A percentile compares a stretch with the other conserved stretches of the same genome.
Evolutionary conservation across 1,140 invertebrate genomes (phyloP).

Genomic region (Uloborus diversus): DNA sequence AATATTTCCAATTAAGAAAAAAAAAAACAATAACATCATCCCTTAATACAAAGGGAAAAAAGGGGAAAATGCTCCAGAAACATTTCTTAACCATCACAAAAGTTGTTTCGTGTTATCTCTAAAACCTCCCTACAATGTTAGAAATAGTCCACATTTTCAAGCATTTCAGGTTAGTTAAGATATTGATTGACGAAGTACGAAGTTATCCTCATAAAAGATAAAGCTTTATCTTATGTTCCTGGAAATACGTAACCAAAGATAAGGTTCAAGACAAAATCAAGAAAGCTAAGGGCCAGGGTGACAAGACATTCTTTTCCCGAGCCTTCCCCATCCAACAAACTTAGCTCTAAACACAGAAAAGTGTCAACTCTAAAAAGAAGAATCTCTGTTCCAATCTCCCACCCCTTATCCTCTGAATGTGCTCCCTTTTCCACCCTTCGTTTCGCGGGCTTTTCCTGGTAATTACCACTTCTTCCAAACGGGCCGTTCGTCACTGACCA

Average conservation of each 20-base stretch:
- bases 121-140: too few species aligned
- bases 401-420: background rate
- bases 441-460: background rate
- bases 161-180: too few species aligned
- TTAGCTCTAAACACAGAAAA: background rate
- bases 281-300: background rate
- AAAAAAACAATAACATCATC: too few species aligned
- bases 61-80: too few species aligned
- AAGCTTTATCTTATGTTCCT: background rate
- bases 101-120: too few species aligned
- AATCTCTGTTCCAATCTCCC: background rate
- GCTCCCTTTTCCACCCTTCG: background rate
- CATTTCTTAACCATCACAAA: too few species aligned
- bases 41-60: too few species aligned
- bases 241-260: background rate
- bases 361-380: constrained; percentile 10
- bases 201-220: background rate
- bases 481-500: constrained; percentile 10
- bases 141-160: too few species aligned
- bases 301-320: background rate
- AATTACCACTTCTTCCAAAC: background rate
- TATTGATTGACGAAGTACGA: too few species aligned
- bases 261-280: background rate
- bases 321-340: background rate
- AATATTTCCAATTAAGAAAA: too few species aligned